Base-by-base conservation (phyloP, 2,888 invertebrate species). In the Leptopilina myrica region DNA sequence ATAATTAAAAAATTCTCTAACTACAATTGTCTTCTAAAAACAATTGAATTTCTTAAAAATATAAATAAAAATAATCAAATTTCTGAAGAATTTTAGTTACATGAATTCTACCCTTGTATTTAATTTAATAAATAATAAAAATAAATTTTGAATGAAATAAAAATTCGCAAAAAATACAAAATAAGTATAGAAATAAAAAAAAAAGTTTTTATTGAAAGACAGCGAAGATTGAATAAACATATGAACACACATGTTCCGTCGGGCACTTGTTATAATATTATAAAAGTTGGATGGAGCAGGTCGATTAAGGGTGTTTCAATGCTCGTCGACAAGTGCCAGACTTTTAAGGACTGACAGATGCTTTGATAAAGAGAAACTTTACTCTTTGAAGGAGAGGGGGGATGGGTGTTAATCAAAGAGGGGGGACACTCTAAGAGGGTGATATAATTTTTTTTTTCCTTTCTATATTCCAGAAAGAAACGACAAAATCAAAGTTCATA, bases 231-330 rank as follows among this genome's bases (percentile, higher is more conserved):
- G n/a, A 66, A 66, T 14, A 46, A 66, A 43, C 15, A 46, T 15
- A 66, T 43, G 0, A 43, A 43, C 43, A 43, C 43, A 66, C 43
- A 66, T 66, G 66, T 9, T 46, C 43, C 15, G 8, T 8, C 14
- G n/a, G 66, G n/a, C 43, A 66, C 66, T 66, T 40, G 66, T 66
- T 66, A 59, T 66, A n/a, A 46, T 66, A 43, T 43, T 43, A 33
- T 33, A 43, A 43, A 43, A 43, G 43, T 43, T 40, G 66, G 66
- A 43, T 66, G 11, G 66, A 43, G 66, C 66, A 66, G 66, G 66
- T 66, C 66, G 66, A 66, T 66, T 49, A 46, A 73, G 73, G 73
- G 73, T 49, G 56, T 73, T 73, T 56, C 33, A 73, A 73, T 26
- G 56, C 73, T 14, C 26, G 26, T 73, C 56, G 73, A 56, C 73